A percentile compares a stretch with the other conserved stretches of the same genome.
Conservation (phyloP, 2,797 vertebrate species). For the Tadarida brasiliensis region DNA sequence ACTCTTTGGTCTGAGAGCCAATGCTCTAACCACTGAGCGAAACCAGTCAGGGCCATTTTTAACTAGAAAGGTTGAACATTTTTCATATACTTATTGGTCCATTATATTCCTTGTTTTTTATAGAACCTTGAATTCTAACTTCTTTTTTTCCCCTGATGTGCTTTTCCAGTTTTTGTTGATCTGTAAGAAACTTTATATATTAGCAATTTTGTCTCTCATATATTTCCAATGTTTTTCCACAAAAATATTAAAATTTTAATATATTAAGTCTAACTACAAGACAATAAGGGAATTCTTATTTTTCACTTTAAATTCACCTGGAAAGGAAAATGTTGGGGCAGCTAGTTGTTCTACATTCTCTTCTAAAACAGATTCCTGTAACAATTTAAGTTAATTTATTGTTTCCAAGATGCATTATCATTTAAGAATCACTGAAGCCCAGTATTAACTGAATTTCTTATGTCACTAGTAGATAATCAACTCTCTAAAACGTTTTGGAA, state of each 20-base stretch:
- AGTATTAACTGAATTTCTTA: slow-evolving; percentile 26
- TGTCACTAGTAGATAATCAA: slow-evolving; percentile 26
- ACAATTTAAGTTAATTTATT: slow-evolving; percentile 16
- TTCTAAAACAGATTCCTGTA: slow-evolving; percentile 32
- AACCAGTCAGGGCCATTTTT: background rate
- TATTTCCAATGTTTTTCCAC: background rate
- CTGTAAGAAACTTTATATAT: background rate
- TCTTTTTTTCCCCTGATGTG: background rate
- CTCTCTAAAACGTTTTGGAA: slow-evolving; percentile 45
- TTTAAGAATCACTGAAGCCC: background rate
- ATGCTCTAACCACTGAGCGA: too few species aligned
- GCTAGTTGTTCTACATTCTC: background rate
- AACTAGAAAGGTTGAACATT: background rate
- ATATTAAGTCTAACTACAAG: background rate
- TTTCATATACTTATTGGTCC: background rate
- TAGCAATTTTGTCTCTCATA: background rate
- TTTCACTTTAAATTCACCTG: background rate
- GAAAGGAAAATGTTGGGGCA: background rate
- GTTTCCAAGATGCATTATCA: slow-evolving; percentile 1
- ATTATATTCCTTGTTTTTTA: background rate
- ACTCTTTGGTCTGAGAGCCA: too few species aligned
- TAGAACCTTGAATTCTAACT: background rate
- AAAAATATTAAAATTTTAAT: background rate
- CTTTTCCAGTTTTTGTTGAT: background rate
- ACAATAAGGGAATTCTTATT: background rate